Conservation (phyloP, 1,140 invertebrate species). For the Cryptotermes secundus region DNA sequence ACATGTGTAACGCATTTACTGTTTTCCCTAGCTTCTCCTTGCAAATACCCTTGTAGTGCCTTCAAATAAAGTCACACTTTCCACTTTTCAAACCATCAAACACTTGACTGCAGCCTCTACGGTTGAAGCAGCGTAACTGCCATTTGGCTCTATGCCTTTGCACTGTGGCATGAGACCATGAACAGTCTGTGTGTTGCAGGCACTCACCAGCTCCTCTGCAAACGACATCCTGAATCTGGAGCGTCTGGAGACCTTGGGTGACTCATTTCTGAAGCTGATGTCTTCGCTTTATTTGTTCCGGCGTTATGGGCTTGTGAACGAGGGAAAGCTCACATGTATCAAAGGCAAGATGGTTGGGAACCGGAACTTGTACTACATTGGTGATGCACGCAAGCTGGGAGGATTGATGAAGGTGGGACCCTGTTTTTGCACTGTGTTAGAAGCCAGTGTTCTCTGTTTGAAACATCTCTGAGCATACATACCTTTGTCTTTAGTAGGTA, state of each 20-base stretch:
- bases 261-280: constrained; percentile 85
- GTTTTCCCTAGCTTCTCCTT: too few species aligned
- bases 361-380: constrained; percentile 72
- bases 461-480: too few species aligned
- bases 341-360: constrained; percentile 80
- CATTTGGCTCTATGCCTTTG: too few species aligned
- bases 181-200: constrained; percentile 49
- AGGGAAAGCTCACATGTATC: constrained; percentile 74
- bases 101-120: too few species aligned
- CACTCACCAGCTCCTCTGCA: constrained; percentile 68
- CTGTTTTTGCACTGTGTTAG: not conserved
- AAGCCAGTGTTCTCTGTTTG: too few species aligned
- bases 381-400: constrained; percentile 50
- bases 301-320: constrained; percentile 65
- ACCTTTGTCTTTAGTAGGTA: too few species aligned
- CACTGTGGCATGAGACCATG: too few species aligned
- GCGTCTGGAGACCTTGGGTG: constrained; percentile 81
- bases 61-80: too few species aligned
- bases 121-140: too few species aligned
- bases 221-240: constrained; percentile 82
- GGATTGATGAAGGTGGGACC: constrained; percentile 51
- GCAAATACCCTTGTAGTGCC: too few species aligned
- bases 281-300: constrained; percentile 71
- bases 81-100: too few species aligned
- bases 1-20: too few species aligned